Evolutionary conservation across 1,140 invertebrate species (phyloP).

Genomic region (Drosophila subobscura): DNA sequence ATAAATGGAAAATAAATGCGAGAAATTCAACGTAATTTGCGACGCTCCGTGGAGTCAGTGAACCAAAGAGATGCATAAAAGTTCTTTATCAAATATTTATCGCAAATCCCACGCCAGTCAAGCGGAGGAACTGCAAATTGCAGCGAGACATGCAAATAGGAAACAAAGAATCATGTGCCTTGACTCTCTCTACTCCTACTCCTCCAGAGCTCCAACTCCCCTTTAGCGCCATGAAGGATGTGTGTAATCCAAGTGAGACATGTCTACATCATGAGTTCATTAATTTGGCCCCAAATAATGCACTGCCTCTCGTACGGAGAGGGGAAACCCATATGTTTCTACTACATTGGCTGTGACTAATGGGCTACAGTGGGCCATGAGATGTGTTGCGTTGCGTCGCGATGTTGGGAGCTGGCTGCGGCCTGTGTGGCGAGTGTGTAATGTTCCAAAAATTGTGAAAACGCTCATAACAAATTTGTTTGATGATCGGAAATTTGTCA

Average conservation of each 20-base stretch:
- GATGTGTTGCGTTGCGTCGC: background rate
- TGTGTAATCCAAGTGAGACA: constrained; percentile 54
- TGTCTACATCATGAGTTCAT: constrained; percentile 72
- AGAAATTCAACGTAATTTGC: constrained; percentile 62
- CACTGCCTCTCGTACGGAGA: constrained; percentile 14
- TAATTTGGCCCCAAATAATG: constrained; percentile 53
- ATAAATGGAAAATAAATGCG: constrained; percentile 63
- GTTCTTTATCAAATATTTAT: constrained; percentile 67
- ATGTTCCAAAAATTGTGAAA: constrained; percentile 50
- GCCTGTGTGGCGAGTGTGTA: constrained; percentile 32
- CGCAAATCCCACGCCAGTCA: constrained; percentile 18
- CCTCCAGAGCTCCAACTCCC: background rate
- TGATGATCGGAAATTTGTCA: constrained; percentile 67
- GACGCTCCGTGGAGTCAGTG: constrained; percentile 61
- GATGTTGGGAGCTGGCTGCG: background rate
- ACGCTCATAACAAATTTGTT: constrained; percentile 65
- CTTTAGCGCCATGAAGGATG: constrained; percentile 16
- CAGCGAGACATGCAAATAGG: constrained; percentile 55
- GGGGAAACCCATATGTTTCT: constrained; percentile 34
- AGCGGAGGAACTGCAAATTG: constrained; percentile 44
- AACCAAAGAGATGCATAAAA: constrained; percentile 62
- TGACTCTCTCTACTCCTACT: background rate
- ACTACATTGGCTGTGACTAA: constrained; percentile 63
- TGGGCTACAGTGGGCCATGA: constrained; percentile 34
- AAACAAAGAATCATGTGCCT: constrained; percentile 10